Conservation (phyloP, 2,888 invertebrate genomes). For the Petrolisthes manimaculis region DNA sequence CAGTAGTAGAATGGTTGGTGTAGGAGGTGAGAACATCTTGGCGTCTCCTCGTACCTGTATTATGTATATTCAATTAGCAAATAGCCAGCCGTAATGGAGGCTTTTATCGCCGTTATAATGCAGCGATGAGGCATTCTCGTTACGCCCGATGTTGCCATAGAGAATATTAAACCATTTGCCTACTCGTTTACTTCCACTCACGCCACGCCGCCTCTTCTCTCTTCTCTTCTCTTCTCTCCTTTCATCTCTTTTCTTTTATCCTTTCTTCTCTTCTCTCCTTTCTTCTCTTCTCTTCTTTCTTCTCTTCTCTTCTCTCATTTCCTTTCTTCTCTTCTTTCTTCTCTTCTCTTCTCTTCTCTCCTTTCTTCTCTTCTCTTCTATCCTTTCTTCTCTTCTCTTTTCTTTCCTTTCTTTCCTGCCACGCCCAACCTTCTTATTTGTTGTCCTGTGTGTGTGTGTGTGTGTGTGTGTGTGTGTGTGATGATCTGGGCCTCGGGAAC, state of each 20-base stretch:
- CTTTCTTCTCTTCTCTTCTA: not conserved
- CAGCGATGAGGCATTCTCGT: slow-evolving; percentile 54
- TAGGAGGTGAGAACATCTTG: slow-evolving; percentile 56
- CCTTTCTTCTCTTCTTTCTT: not conserved
- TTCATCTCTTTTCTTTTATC: not conserved
- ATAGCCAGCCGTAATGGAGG: slow-evolving; percentile 51
- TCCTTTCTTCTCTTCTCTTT: not conserved
- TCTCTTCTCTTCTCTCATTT: not conserved
- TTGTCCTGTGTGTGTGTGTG: too few relatives aligned
- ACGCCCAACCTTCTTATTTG: too few relatives aligned
- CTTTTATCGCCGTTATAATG: slow-evolving; percentile 52
- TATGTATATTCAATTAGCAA: slow-evolving; percentile 62
- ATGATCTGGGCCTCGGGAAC: too few relatives aligned
- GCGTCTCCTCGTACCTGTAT: slow-evolving; percentile 31
- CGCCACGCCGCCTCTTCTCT: not conserved
- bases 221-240: not conserved
- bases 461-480: too few relatives aligned
- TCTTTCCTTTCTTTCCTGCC: not conserved
- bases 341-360: not conserved
- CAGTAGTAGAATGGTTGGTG: not conserved
- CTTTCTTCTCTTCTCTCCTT: not conserved
- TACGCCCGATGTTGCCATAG: slow-evolving; percentile 41
- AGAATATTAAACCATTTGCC: slow-evolving; percentile 47
- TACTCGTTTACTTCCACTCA: slow-evolving; percentile 4
- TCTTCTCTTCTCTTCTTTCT: not conserved